phyloP scores from a whole-genome alignment of 1,140 invertebrate genomes.

The Argopecten irradians region DNA sequence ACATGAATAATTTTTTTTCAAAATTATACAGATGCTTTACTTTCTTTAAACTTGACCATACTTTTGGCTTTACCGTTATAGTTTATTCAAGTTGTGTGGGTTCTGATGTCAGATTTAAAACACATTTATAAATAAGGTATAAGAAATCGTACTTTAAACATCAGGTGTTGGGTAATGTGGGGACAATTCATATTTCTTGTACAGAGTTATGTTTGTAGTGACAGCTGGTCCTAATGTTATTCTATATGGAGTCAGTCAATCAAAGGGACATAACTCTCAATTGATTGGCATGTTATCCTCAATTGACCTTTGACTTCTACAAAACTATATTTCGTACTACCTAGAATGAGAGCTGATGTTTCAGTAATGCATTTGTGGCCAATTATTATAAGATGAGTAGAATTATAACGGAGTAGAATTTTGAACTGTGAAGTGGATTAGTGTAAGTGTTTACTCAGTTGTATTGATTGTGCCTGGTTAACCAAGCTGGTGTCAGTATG shows the following conservation, averaged over 20 bases:
- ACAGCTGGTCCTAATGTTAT: background rate
- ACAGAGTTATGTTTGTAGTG: background rate
- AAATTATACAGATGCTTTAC: too few relatives aligned
- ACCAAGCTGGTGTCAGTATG: background rate
- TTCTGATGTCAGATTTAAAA: too few relatives aligned
- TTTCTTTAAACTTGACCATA: too few relatives aligned
- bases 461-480: constrained; percentile 7
- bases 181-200: background rate
- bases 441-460: background rate
- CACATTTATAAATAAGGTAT: too few relatives aligned
- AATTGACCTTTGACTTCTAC: background rate
- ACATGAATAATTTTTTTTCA: too few relatives aligned
- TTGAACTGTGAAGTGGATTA: background rate
- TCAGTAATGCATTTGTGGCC: background rate
- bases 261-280: background rate
- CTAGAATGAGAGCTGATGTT: background rate
- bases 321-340: background rate
- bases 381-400: background rate
- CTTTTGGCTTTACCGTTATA: too few relatives aligned
- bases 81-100: too few relatives aligned
- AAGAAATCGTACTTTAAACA: too few relatives aligned
- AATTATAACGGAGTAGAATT: background rate
- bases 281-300: background rate
- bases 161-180: too few relatives aligned
- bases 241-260: background rate